Base-by-base conservation (phyloP, 2,797 vertebrate species). In the Manis pentadactyla region DNA sequence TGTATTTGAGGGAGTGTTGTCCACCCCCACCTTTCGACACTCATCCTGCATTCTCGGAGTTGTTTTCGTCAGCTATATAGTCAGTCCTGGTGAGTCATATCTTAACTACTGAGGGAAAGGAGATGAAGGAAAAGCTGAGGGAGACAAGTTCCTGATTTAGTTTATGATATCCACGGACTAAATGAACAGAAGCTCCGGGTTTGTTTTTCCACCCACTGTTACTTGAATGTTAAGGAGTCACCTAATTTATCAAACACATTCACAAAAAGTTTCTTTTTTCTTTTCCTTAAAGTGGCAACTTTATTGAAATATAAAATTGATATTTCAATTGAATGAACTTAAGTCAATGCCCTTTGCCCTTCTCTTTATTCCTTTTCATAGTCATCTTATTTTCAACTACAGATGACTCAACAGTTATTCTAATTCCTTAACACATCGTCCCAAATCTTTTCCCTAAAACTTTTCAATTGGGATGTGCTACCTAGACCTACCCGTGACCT, bases 71-170 rank as follows among this genome's bases (percentile, higher is more conserved):
- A 92, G 34, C 94, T 95, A 49, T 94, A 63, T 95, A 95, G 94
- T 95, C 90, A 95, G 6, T 88, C 85, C 68, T 77, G 34, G 64
- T 96, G 82, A 96, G 73, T 95, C 91, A 94, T 83, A 46, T 66
- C 83, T 95, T 97, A 94, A 97, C 81, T 92, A 49, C 21, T 85
- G 73, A 96, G 85, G 73, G 49, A 94, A 91, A 87, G 8, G 57
- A 49, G 51, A 77, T 83, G 64, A 75, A 87, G 61, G 34, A 85
- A 94, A 96, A 92, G 64, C 66, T 93, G 87, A 91, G 59, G 25
- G 23, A 85, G 90, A 90, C 77, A 83, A n/a, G 39, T 73, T 96
- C 49, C 85, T 90, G 49, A 87, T 88, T 87, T 94, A 77, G 61
- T 83, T 78, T 88, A 73, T 71, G 77, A 95, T 97, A 95, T 49